phyloP scores from a whole-genome alignment of 2,113 vertebrate genomes.

The Siphamia tubifer region DNA sequence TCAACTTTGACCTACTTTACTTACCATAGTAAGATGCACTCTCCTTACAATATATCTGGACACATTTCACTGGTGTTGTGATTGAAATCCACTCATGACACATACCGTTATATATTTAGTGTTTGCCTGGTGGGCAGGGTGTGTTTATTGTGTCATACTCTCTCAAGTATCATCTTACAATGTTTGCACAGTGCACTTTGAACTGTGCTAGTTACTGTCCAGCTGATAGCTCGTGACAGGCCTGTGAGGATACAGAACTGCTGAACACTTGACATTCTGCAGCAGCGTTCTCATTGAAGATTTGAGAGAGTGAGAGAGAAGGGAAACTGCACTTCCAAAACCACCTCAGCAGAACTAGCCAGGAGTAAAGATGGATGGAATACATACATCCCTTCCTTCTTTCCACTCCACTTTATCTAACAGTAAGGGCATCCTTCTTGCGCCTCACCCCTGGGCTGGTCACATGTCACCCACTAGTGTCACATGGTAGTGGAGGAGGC shows the following conservation, averaged over 20 bases:
- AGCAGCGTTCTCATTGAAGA: constrained; percentile 22
- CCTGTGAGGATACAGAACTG: constrained; percentile 61
- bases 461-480: constrained; percentile 66
- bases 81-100: background rate
- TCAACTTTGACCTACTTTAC: background rate
- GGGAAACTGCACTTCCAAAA: constrained; percentile 36
- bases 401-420: constrained; percentile 27
- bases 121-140: background rate
- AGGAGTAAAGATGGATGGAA: constrained; percentile 23
- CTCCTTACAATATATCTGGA: background rate
- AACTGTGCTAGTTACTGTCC: constrained; percentile 62
- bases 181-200: constrained; percentile 62
- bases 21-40: background rate
- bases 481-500: constrained; percentile 62
- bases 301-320: constrained; percentile 32
- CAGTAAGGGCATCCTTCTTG: constrained; percentile 30
- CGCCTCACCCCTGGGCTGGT: constrained; percentile 46
- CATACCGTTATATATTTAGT: background rate
- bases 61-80: background rate
- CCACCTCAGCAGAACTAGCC: constrained; percentile 51
- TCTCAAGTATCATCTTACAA: constrained; percentile 46
- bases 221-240: constrained; percentile 71
- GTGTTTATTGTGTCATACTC: constrained; percentile 22
- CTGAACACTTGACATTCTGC: constrained; percentile 66
- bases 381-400: constrained; percentile 16